These are phyloP conservation scores for Bambusicola thoracicus DNA, from an alignment of 2,113 vertebrate species.

Conservation along the genomic window DNA sequence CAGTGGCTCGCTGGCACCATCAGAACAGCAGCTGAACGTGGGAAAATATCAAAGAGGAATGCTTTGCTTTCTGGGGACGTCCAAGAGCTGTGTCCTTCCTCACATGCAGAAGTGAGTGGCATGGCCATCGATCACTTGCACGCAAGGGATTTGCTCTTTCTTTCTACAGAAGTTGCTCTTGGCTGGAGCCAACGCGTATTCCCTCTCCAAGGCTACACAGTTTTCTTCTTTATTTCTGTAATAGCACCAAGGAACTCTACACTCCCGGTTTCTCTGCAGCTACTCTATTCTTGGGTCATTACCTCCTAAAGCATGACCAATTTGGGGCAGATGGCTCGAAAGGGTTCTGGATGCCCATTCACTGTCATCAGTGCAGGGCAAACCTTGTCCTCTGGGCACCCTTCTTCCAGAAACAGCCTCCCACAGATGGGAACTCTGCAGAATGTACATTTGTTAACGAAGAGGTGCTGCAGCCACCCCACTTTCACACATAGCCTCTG, in stretches of 20 bases:
- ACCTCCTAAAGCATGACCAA: conserved; percentile 1
- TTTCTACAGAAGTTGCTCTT: not conserved
- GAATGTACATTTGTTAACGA: not conserved
- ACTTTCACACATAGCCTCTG: not conserved
- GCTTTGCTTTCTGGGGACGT: not conserved
- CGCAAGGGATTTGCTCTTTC: not conserved
- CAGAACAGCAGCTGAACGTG: not conserved
- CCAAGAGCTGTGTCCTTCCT: not conserved
- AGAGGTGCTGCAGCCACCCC: not conserved
- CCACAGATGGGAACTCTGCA: not conserved
- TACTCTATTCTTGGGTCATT: conserved; percentile 4
- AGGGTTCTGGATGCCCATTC: not conserved
- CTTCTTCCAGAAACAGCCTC: conserved; percentile 18
- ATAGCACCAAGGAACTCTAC: not conserved
- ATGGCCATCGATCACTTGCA: not conserved
- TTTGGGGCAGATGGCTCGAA: not conserved
- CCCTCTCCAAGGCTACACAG: not conserved
- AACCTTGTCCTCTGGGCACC: conserved; percentile 1
- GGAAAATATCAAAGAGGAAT: not conserved
- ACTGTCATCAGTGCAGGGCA: not conserved
- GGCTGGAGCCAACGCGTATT: not conserved
- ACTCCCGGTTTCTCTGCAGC: not conserved
- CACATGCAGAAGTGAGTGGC: fast-evolving
- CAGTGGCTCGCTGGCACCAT: not conserved
- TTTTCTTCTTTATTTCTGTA: not conserved